Conservation (phyloP, 2,797 vertebrate genomes). For the Protosalanx chinensis region DNA sequence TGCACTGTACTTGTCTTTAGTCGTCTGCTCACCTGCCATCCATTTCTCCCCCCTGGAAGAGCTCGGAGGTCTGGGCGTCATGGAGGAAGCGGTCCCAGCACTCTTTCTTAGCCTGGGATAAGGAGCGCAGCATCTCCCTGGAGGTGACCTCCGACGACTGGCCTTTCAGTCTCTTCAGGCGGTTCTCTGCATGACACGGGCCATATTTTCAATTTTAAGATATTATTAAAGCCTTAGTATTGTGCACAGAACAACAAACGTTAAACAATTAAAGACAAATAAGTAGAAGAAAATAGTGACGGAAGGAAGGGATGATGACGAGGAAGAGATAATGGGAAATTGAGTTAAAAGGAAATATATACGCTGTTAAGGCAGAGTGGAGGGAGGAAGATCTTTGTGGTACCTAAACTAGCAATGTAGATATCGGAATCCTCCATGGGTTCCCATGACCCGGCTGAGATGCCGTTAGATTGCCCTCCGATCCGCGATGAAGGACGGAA, state of each 20-base stretch:
- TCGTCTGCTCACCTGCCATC: constrained; percentile 80
- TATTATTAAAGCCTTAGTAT: too few relatives aligned
- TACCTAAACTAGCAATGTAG: constrained; percentile 93
- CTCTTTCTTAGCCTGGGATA: constrained; percentile 94
- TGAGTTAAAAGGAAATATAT: not conserved
- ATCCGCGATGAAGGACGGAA: constrained; percentile 68
- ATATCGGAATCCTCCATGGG: constrained; percentile 90
- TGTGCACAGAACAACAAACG: too few relatives aligned
- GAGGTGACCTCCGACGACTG: constrained; percentile 90
- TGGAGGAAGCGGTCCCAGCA: constrained; percentile 97
- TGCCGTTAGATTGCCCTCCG: constrained; percentile 40
- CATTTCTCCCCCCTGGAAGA: constrained; percentile 82
- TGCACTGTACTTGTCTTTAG: not conserved
- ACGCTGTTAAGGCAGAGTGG: not conserved
- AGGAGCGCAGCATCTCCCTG: constrained; percentile 89
- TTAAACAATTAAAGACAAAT: not conserved
- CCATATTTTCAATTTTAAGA: not conserved
- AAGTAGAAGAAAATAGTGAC: not conserved
- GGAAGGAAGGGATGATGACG: not conserved
- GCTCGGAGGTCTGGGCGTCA: constrained; percentile 85
- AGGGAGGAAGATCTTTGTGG: not conserved
- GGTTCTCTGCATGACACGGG: constrained; percentile 78
- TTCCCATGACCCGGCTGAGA: constrained; percentile 77
- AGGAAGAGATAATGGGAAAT: not conserved
- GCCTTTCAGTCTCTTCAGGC: constrained; percentile 89